Conservation (phyloP, 2,888 invertebrate genomes). For the Heliconius sara region DNA sequence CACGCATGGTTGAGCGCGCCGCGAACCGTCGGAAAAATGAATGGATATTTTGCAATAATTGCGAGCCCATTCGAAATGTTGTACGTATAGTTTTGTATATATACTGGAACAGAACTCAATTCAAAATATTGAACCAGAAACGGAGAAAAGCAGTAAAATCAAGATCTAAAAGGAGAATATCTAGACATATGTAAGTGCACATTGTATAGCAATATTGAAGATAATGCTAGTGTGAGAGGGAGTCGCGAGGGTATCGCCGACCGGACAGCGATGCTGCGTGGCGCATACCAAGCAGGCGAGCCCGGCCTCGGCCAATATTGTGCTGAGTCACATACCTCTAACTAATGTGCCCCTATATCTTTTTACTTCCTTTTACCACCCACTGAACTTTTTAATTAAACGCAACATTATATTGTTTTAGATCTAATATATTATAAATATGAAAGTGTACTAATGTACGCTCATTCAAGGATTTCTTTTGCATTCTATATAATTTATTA, state of each 20-base stretch:
- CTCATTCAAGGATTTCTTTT: neutral
- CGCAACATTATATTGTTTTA: slow-evolving; percentile 19
- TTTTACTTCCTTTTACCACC: slow-evolving; percentile 61
- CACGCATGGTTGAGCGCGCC: slow-evolving; percentile 75
- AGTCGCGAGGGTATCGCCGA: slow-evolving; percentile 60
- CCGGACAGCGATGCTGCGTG: slow-evolving; percentile 57
- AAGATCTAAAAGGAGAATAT: neutral
- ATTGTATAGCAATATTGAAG: slow-evolving; percentile 43
- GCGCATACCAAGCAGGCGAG: slow-evolving; percentile 72
- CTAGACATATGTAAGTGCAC: slow-evolving; percentile 30
- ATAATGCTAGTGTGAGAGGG: slow-evolving; percentile 50
- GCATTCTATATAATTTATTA: no score
- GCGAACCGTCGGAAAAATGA: slow-evolving; percentile 73
- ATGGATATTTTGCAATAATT: slow-evolving; percentile 78
- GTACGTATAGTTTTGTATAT: slow-evolving; percentile 33
- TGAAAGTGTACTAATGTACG: neutral
- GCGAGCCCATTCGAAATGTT: slow-evolving; percentile 59
- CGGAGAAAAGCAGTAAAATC: neutral
- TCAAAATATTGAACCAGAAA: neutral
- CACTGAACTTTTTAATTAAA: slow-evolving; percentile 53
- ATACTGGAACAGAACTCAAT: slow-evolving; percentile 2
- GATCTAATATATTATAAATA: neutral
- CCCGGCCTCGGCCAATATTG: slow-evolving; percentile 69
- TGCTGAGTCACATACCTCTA: slow-evolving; percentile 72
- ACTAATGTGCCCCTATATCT: slow-evolving; percentile 65